Percentiles rank a stretch among this genome's conserved stretches.
Evolutionary conservation across 1,140 invertebrate species (phyloP).

Genomic region (Frieseomelitta varia): DNA sequence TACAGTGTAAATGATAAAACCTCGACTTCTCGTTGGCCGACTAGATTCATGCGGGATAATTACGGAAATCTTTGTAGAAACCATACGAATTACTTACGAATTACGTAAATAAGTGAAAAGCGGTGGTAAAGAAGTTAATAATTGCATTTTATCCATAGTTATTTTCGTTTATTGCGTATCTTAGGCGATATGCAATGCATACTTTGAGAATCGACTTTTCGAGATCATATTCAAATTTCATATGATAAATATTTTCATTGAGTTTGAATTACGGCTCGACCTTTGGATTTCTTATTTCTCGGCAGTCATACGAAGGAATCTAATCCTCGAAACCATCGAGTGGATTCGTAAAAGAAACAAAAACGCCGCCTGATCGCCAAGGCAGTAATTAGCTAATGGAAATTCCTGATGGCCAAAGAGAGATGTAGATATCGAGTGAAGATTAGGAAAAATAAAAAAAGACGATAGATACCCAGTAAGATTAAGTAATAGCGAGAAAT

Average conservation of each 20-base stretch:
- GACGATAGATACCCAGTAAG: constrained; percentile 1
- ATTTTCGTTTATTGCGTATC: neutral
- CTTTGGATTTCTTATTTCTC: neutral
- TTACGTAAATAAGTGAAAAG: neutral
- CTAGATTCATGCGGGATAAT: constrained; percentile 59
- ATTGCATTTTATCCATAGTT: neutral
- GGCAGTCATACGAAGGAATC: neutral
- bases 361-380: constrained; percentile 46
- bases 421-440: neutral
- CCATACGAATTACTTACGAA: neutral
- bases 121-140: constrained; percentile 46
- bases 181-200: too few relatives aligned
- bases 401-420: constrained; percentile 61
- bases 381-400: constrained; percentile 81
- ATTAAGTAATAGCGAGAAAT: constrained; percentile 76
- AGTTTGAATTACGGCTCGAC: neutral
- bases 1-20: constrained; percentile 73
- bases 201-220: neutral
- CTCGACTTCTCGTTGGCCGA: constrained; percentile 43
- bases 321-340: constrained; percentile 4
- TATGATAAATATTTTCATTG: neutral
- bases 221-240: neutral
- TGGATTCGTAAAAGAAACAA: constrained; percentile 35
- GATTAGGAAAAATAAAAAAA: constrained; percentile 7
- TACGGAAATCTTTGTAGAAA: constrained; percentile 50